Conservation (phyloP, 2,113 vertebrate genomes). For the Sisor rabdophorus region DNA sequence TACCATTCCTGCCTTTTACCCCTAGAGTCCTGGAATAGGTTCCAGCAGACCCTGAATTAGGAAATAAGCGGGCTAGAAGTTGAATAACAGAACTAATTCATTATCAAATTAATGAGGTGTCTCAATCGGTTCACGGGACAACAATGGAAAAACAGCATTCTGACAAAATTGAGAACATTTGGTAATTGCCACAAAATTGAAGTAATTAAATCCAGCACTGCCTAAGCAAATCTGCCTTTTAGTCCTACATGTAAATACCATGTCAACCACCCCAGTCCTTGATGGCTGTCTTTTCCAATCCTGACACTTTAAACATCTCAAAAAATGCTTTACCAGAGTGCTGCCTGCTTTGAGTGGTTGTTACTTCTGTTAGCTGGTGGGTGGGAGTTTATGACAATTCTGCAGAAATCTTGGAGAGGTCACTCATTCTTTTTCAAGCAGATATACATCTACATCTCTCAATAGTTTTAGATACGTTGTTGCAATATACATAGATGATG, state of each 20-base stretch:
- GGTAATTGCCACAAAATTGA: conserved; percentile 37
- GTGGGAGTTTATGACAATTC: conserved; percentile 27
- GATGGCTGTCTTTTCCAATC: conserved; percentile 14
- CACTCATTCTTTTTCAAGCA: conserved; percentile 38
- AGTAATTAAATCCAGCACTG: conserved; percentile 24
- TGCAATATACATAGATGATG: too few relatives aligned
- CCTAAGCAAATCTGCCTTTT: conserved; percentile 23
- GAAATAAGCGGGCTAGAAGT: too few relatives aligned
- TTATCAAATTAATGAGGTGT: too few relatives aligned
- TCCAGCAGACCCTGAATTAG: too few relatives aligned
- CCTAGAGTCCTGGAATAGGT: too few relatives aligned
- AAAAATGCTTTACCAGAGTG: conserved; percentile 29
- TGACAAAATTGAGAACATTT: conserved; percentile 31
- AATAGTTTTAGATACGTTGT: background rate
- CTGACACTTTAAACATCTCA: conserved; percentile 26
- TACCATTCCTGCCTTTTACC: too few relatives aligned
- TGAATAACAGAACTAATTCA: too few relatives aligned
- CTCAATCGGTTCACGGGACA: conserved; percentile 26
- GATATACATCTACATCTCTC: background rate
- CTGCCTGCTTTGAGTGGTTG: conserved; percentile 40
- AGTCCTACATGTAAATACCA: conserved; percentile 26
- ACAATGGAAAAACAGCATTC: conserved; percentile 22
- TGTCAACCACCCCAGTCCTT: conserved; percentile 30
- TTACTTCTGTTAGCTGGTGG: conserved; percentile 30
- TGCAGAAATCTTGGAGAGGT: conserved; percentile 15